phyloP scores from a whole-genome alignment of 2,113 vertebrate genomes.

The Myotis lucifugus region DNA sequence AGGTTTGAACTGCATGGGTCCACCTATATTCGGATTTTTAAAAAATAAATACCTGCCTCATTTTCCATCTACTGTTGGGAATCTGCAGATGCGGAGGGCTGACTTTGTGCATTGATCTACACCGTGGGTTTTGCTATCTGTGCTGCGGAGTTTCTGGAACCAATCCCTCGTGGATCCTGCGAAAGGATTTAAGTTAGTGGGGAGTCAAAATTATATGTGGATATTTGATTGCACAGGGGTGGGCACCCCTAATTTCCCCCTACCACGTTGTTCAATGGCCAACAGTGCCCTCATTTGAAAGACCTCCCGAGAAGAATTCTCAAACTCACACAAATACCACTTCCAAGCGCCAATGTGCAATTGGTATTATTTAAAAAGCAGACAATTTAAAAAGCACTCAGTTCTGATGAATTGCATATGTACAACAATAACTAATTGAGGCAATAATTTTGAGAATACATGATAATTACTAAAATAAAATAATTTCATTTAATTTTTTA shows the following conservation, averaged over 20 bases:
- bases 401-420: not conserved
- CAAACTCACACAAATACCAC: not conserved
- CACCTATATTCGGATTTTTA: not conserved
- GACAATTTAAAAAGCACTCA: not conserved
- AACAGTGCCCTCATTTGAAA: not conserved
- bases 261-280: not conserved
- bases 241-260: not conserved
- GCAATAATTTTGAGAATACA: not conserved
- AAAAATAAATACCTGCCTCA: not conserved
- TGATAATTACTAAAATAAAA: not conserved
- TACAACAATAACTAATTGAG: not conserved
- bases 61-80: not conserved
- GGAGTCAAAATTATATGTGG: not conserved
- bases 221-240: not conserved
- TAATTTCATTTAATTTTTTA: not conserved
- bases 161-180: not conserved
- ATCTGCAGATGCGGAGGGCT: not conserved
- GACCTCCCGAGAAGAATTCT: not conserved
- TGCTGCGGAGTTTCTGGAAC: not conserved
- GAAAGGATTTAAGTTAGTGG: no score
- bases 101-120: not conserved
- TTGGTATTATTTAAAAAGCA: not conserved
- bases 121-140: not conserved
- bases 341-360: not conserved
- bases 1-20: no score